These are phyloP conservation scores for Antechinus flavipes DNA, from an alignment of 2,113 vertebrate genomes.

Conservation along the genomic window DNA sequence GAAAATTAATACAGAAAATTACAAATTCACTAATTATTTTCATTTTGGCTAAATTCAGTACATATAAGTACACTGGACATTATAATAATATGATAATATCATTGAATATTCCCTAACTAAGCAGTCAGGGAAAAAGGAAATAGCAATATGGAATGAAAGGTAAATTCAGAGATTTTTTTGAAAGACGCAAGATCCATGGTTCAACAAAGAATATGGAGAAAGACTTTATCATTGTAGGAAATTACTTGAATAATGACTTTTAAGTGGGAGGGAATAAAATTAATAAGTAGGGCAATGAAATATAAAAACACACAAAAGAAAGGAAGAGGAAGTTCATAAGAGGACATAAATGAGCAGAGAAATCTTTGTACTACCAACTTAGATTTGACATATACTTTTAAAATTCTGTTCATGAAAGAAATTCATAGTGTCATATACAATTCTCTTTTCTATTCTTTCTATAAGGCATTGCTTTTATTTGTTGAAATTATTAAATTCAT, in stretches of 20 bases:
- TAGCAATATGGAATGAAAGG: not conserved
- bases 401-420: not conserved
- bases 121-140: not conserved
- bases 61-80: not conserved
- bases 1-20: not conserved
- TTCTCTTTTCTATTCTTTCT: not conserved
- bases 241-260: conserved; percentile 15
- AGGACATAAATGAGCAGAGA: not conserved
- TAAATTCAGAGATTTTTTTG: conserved; percentile 11
- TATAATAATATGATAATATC: conserved; percentile 12
- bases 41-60: conserved; percentile 20
- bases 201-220: not conserved
- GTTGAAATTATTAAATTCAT: not conserved
- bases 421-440: not conserved
- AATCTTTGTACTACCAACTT: not conserved
- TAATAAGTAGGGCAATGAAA: not conserved
- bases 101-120: not conserved
- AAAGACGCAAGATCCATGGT: not conserved
- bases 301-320: not conserved
- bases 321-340: not conserved
- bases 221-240: conserved; percentile 5
- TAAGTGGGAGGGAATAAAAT: not conserved
- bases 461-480: not conserved
- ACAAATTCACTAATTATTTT: conserved; percentile 40
- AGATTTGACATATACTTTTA: not conserved